phyloP scores from a whole-genome alignment of 2,797 vertebrate species.

The Myotis myotis region DNA sequence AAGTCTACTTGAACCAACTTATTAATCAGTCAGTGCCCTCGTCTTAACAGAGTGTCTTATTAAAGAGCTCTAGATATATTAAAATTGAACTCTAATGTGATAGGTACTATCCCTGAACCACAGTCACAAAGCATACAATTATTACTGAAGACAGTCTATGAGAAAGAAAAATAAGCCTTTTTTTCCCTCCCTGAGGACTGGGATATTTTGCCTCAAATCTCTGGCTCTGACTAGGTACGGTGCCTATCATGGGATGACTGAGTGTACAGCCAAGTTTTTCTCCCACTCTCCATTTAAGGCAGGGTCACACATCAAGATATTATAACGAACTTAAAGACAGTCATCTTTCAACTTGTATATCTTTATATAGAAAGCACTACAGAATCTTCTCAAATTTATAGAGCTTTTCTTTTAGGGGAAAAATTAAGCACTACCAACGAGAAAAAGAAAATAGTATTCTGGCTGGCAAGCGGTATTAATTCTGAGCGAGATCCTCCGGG shows the following conservation, averaged over 20 bases:
- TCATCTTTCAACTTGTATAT: background rate
- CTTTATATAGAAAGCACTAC: background rate
- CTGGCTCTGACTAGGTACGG: background rate
- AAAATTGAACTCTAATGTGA: constrained; percentile 83
- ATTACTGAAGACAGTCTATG: background rate
- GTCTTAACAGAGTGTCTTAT: constrained; percentile 84
- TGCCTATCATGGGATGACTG: background rate
- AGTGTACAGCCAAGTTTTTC: background rate
- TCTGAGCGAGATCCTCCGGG: background rate
- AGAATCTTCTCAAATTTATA: constrained; percentile 7
- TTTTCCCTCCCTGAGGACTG: background rate
- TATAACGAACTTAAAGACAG: background rate
- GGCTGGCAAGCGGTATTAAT: background rate
- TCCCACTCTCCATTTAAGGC: background rate
- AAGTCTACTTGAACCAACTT: constrained; percentile 84
- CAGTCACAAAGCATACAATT: constrained; percentile 30
- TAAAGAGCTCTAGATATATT: constrained; percentile 79
- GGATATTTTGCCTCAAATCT: background rate
- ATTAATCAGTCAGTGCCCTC: constrained; percentile 87
- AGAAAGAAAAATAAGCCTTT: background rate
- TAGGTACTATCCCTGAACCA: constrained; percentile 56
- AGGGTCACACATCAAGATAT: background rate
- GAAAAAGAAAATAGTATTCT: background rate
- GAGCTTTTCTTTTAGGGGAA: background rate
- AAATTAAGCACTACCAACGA: background rate